A percentile compares a stretch with the other conserved stretches of the same genome.
Conservation (phyloP, 2,113 vertebrate species). For the Trematomus loennbergii region DNA sequence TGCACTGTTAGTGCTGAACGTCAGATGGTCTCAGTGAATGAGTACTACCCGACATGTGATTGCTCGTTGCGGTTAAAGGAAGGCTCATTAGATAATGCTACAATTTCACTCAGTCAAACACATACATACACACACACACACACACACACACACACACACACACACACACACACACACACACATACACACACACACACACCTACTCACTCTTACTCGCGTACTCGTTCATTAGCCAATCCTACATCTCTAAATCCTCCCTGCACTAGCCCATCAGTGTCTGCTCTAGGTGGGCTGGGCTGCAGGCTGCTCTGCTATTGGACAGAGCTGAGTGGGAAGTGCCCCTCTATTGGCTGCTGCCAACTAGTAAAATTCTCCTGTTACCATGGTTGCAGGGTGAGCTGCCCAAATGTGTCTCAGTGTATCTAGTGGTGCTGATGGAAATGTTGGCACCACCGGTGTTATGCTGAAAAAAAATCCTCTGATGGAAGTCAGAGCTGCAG, state of each 20-base stretch:
- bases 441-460: slow-evolving; percentile 68
- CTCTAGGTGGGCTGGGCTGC: slow-evolving; percentile 83
- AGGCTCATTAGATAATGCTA: slow-evolving; percentile 69
- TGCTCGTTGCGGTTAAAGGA: slow-evolving; percentile 49
- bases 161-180: slow-evolving; percentile 10
- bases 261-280: slow-evolving; percentile 75
- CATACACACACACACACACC: slow-evolving; percentile 37
- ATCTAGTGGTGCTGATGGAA: slow-evolving; percentile 79
- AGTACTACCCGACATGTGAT: slow-evolving; percentile 46
- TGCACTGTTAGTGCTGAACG: slow-evolving; percentile 50
- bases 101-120: slow-evolving; percentile 46
- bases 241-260: slow-evolving; percentile 68
- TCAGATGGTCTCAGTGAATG: slow-evolving; percentile 55
- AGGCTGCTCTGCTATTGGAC: slow-evolving; percentile 82
- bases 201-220: slow-evolving; percentile 46
- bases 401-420: slow-evolving; percentile 83
- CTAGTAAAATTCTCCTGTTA: slow-evolving; percentile 88
- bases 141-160: slow-evolving; percentile 38
- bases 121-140: slow-evolving; percentile 7
- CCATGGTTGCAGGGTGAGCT: slow-evolving; percentile 89
- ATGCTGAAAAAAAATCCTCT: slow-evolving; percentile 56
- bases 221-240: slow-evolving; percentile 71
- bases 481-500: slow-evolving; percentile 73
- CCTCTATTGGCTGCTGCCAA: slow-evolving; percentile 85
- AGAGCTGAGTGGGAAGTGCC: slow-evolving; percentile 79